Evolutionary conservation across 2,888 invertebrate species (phyloP).

Genomic region (Timema podura): DNA sequence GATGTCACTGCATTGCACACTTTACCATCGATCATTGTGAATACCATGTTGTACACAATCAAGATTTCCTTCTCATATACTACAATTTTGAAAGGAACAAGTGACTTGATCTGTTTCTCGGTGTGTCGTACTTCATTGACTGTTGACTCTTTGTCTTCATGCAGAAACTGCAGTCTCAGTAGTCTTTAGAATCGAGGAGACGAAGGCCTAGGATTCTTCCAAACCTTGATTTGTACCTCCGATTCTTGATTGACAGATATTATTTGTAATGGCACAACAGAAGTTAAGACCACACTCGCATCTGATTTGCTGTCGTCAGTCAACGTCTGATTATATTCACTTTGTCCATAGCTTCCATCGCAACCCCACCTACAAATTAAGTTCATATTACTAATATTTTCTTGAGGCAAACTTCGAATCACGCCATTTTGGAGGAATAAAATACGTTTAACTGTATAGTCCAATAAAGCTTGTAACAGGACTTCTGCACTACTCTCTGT

Average conservation of each 20-base stretch:
- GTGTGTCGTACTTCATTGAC: not conserved
- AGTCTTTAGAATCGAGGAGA: not conserved
- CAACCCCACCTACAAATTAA: slow-evolving; percentile 37
- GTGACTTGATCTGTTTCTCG: not conserved
- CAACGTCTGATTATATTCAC: slow-evolving; percentile 37
- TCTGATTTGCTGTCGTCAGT: slow-evolving; percentile 32
- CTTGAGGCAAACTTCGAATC: slow-evolving; percentile 20
- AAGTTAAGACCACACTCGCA: slow-evolving; percentile 37
- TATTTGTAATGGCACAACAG: slow-evolving; percentile 13
- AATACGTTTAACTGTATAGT: slow-evolving; percentile 30
- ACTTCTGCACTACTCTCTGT: slow-evolving; percentile 28
- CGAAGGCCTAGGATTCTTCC: not conserved
- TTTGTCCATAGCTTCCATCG: slow-evolving; percentile 37
- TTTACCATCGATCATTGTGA: slow-evolving; percentile 7
- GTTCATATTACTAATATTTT: slow-evolving; percentile 27
- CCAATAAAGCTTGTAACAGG: slow-evolving; percentile 26
- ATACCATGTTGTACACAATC: not conserved
- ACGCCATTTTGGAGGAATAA: slow-evolving; percentile 22
- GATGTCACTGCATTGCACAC: slow-evolving; percentile 6
- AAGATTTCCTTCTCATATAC: not conserved
- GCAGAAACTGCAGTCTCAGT: not conserved
- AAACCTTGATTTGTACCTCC: too few species aligned
- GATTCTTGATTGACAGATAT: not conserved
- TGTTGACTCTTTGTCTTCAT: not conserved
- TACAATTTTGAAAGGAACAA: not conserved